Percentiles rank a stretch among this genome's conserved stretches.
These are phyloP conservation scores for Drosophila merina DNA, from an alignment of 2,888 invertebrate species.

Conservation along the genomic window DNA sequence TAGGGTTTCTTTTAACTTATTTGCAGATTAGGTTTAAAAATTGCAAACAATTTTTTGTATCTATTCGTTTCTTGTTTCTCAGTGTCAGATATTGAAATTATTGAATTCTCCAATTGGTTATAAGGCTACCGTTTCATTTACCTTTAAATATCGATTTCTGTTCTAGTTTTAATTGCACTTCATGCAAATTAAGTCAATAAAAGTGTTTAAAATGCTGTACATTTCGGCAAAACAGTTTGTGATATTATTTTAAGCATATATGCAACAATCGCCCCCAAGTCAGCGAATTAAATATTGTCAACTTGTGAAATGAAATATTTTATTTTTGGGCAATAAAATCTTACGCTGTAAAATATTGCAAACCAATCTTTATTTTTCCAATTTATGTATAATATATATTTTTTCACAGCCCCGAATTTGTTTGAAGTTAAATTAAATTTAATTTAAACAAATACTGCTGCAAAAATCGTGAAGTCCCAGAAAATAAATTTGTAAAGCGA, in stretches of 20 bases:
- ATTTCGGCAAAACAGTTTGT: constrained; percentile 62
- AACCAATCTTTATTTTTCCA: background rate
- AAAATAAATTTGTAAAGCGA: constrained; percentile 54
- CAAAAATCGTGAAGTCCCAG: background rate
- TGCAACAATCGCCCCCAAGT: constrained; percentile 24
- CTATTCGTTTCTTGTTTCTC: constrained; percentile 34
- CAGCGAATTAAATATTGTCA: constrained; percentile 31
- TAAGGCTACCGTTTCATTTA: background rate
- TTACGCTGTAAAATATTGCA: constrained; percentile 18
- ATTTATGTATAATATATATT: background rate
- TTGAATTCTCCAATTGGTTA: constrained; percentile 2
- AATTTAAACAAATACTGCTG: background rate
- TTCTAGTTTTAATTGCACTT: constrained; percentile 13
- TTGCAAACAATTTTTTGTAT: background rate
- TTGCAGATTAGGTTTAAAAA: constrained; percentile 1
- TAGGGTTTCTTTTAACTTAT: background rate
- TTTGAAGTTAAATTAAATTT: constrained; percentile 3
- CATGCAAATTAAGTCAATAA: constrained; percentile 13
- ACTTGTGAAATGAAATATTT: constrained; percentile 36
- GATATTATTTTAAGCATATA: constrained; percentile 77
- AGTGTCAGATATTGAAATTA: constrained; percentile 4
- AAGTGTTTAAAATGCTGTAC: constrained; percentile 37
- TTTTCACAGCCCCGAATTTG: constrained; percentile 45
- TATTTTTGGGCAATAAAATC: constrained; percentile 50
- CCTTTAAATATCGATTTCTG: constrained; percentile 1